Base-by-base conservation (phyloP, 2,797 vertebrate species). In the Dendrocincla fuliginosa region DNA sequence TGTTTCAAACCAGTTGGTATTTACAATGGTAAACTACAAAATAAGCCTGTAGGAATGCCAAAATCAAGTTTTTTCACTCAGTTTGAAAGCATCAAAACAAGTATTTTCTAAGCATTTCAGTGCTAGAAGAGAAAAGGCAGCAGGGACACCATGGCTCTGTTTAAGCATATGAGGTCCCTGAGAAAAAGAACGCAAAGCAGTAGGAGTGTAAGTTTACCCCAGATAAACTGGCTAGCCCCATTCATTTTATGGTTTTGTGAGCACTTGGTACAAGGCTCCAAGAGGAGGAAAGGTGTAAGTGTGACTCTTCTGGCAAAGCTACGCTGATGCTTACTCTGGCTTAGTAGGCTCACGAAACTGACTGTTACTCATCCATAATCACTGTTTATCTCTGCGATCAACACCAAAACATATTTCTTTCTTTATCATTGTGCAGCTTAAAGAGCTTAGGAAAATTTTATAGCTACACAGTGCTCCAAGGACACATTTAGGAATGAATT, bases 401-500 rank as follows among this genome's bases (percentile, higher is more conserved):
- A 92, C 84, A 84, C 32, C 60, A 82, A 73, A 83, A 79, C 27
- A 6, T 24, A 61, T 50, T 74, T 85, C 75, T 83, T 82, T 28
- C 55, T 71, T 71, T 81, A 84, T 32, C 37, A 46, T 0, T 61
- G 33, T 49, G 28, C 44, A 79, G 74, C 4, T 16, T 19, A 9
- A 59, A 73, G 25, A 67, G 18, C 30, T 74, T 24, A 42, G 33
- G 87, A 84, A 60, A 67, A 69, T 70, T 88, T 90, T 59, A 75
- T 4, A 94, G 44, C 47, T 81, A 73, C 30, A 35, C 8, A 50
- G 56, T 0, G 0, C 37, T 78, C 0, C 0, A 82, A 87, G 30
- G 10, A 76, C 44, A 44, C 28, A 53, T 35, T 63, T 67, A 84
- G 69, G 52, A 84, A 83, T 10, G 2, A n/a, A 90, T 84, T 76